Conservation (phyloP, 35 echinoderm and acorn worm genomes). For the Heliocidaris erythrogramma region DNA sequence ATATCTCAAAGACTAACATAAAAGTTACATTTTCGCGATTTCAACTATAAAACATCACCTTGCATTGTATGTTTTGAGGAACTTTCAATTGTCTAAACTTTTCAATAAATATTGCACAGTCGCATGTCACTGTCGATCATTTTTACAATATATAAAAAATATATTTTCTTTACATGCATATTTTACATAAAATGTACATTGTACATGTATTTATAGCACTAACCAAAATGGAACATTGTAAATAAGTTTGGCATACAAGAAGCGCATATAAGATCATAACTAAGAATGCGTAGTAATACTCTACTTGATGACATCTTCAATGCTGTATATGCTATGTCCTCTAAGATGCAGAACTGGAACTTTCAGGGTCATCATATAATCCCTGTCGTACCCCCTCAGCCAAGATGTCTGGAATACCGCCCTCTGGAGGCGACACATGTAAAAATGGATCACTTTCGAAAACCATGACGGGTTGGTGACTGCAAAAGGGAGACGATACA, state of each 20-base stretch:
- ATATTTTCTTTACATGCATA: not conserved
- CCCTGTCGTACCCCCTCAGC: conserved; percentile 66
- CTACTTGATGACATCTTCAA: too few relatives aligned
- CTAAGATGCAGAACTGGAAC: conserved; percentile 4
- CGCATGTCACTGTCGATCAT: not conserved
- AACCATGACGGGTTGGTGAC: conserved; percentile 65
- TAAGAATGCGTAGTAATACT: too few relatives aligned
- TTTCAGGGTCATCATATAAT: conserved; percentile 64
- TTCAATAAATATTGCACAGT: conserved; percentile 6
- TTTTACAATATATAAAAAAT: not conserved
- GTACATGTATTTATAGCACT: too few relatives aligned
- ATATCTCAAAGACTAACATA: too few relatives aligned
- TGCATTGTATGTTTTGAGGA: not conserved
- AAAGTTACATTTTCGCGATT: not conserved
- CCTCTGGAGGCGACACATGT: conserved; percentile 21
- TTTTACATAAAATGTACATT: too few relatives aligned
- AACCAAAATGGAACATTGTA: too few relatives aligned
- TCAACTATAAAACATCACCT: not conserved
- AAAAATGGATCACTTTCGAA: conserved; percentile 66
- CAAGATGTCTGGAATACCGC: conserved; percentile 53
- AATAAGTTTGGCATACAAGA: too few relatives aligned
- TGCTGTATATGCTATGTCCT: not conserved
- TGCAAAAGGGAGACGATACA: conserved; percentile 33
- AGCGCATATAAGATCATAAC: too few relatives aligned
- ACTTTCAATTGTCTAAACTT: not conserved